Evolutionary conservation across 2,888 invertebrate species (phyloP).

Genomic region (Agrotis exclamationis): DNA sequence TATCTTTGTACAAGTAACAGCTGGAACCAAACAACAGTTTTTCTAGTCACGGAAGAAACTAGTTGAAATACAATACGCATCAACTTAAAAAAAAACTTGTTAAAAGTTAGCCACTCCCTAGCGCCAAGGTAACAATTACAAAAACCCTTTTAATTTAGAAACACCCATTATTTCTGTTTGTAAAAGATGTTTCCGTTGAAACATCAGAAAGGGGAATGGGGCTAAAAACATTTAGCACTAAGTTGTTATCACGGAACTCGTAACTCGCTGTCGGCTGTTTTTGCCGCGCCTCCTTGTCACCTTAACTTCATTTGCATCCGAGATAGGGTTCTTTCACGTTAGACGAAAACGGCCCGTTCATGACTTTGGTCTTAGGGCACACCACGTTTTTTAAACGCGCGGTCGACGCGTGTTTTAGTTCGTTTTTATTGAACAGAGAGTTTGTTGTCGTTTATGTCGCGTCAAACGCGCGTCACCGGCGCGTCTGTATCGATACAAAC

Average conservation of each 20-base stretch:
- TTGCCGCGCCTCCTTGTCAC: constrained; percentile 50
- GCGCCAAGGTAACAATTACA: constrained; percentile 20
- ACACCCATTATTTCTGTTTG: constrained; percentile 19
- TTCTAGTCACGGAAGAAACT: no score
- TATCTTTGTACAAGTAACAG: no score
- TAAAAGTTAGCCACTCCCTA: not conserved
- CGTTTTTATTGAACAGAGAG: no score
- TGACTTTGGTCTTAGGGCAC: no score
- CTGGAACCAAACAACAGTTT: no score
- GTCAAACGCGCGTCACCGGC: no score
- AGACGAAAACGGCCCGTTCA: no score
- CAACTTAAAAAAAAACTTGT: not conserved
- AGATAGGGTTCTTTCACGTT: no score
- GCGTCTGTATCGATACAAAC: no score
- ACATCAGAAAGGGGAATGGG: constrained; percentile 14
- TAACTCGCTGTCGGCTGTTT: constrained; percentile 48
- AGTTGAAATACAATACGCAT: not conserved
- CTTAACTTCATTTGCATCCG: constrained; percentile 29
- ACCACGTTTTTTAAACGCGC: no score
- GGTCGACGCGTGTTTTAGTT: no score
- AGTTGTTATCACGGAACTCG: constrained; percentile 43
- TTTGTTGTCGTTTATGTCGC: no score
- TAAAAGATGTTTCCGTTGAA: constrained; percentile 25
- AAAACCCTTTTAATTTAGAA: constrained; percentile 4
- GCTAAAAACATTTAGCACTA: constrained; percentile 43